Evolutionary conservation across 2,797 vertebrate species (phyloP), one percentile per base, ranked within the genome.

Genomic region (Yasuhikotakia modesta): DNA sequence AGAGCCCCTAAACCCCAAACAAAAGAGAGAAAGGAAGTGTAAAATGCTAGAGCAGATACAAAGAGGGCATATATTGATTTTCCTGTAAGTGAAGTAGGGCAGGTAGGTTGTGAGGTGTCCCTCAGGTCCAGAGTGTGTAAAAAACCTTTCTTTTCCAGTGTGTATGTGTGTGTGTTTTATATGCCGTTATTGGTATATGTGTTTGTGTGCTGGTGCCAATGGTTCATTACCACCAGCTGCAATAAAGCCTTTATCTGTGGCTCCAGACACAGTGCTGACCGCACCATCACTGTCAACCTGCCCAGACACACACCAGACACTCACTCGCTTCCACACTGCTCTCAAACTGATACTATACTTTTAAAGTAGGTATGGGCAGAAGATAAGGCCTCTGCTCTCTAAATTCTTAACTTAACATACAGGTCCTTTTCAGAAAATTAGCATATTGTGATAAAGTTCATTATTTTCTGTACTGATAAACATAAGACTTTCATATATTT

Each of bases 171-270:
- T 76, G 72, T 55, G 43, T 2, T 50, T 72, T 76, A 48, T 81
- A 48, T 63, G 69, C 35, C 27, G 45, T 73, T 19, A 10, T 30
- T 61, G 22, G 22, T 58, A 21, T 74, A 16, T 76, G 58, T 35
- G 32, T 75, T 35, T 65, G 55, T 50, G 30, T 45, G 32, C 11
- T 73, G 50, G 71, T 19, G 30, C 39, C 66, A 74, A 58, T 22
- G 19, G 64, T 55, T 79, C 77, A 82, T 79, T 79, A 72, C 73
- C 52, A 43, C 57, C 81, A 81, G 30, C 79, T 79, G 76, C 70
- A 84, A 84, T 85, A 85, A 86, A 85, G 76, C 50, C 83, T 82
- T 86, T 86, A 84, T 87, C 84, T 84, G 68, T 27, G 61, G 68
- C 78, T 76, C 79, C 84, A 87, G 84, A 81, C 61, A 7, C 58